Base-by-base conservation (phyloP, 1,140 invertebrate species). In the Zophobas atratus region DNA sequence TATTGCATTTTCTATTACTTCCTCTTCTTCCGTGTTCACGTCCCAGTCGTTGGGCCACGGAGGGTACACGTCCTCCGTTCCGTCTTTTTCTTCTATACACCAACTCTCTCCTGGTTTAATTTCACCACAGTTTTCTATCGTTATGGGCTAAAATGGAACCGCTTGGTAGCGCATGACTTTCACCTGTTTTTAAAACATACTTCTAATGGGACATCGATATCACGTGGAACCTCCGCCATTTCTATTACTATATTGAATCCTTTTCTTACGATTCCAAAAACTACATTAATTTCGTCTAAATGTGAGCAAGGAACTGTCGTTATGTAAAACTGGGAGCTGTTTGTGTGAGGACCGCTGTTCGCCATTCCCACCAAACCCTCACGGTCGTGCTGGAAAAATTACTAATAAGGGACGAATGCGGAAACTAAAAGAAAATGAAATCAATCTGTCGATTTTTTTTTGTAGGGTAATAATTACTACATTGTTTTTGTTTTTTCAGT, bases 291-390 rank as follows among this genome's bases (percentile, higher is more conserved):
- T 6, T 93, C 93, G 87, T 99, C 95, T 35, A 99, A 87, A 82
- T 98, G 97, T 36, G 92, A 88, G 81, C 95, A 96, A 2, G 93
- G 91, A 0, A 92, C 94, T 6, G 94, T 91, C 1, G 96, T 97
- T 33, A 99, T 95, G 82, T 98, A 97, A 88, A 99, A 99, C 87
- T 99, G 97, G 2, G 96, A 98, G 72, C 93, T 95, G 84, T 98
- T 99, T 49, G 94, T 94, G 85, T 98, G 91, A 1, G 92, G 92
- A 2, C 97, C 97, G 81, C 92, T 90, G 87, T 98, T 99, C 0
- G 95, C 95, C 96, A 98, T 98, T 79, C 96, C 96, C 1, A 99
- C 86, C 1, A 94, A 90, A 73, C 94, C 95, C 46, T 86, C 87
- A 6, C 91, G 88, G 84, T 91, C 88, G 85, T 95, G 90, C 89